Evolutionary conservation across 2,797 vertebrate species (phyloP), one percentile per base, ranked within the genome.

Genomic region (Picus viridis): DNA sequence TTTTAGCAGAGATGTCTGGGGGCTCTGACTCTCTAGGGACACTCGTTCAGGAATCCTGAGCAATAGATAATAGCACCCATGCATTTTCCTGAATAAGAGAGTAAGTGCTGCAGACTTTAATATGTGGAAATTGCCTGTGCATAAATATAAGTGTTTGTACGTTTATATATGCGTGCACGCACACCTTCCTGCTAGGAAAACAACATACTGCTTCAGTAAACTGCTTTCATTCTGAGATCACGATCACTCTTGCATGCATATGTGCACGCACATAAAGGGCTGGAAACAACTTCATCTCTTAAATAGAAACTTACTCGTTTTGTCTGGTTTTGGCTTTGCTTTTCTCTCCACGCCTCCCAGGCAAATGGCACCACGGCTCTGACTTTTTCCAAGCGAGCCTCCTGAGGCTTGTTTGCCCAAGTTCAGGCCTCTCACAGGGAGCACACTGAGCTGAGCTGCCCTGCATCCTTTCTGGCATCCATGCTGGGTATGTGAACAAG

Each of bases 261-360:
- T 67, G 39, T 74, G 70, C 80, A 92, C 93, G 92, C 36, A 62
- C 77, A 96, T 92, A 94, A 93, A 94, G 56, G 43, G 36, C 83
- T 68, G 53, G 74, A 83, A 92, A 83, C 43, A 79, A 86, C 74
- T 29, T 45, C 36, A 77, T 92, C 68, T 71, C 74, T 88, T 88
- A 94, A 92, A 95, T 85, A 92, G 78, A 94, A 95, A 81, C 0
- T 45, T 88, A 80, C 82, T 79, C 1, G 1, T 92, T 87, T 59
- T 86, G 89, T 58, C 75, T 88, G 51, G 1, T 94, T 94, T 84
- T 85, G 72, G 90, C 86, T 83, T 89, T 86, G 80, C 83, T 94
- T 95, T 96, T 92, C 72, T 75, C 81, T 92, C 87, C 78, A 95
- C 76, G 88, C 96, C 96, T 95, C 77, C 89, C 90, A 90, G 95